phyloP scores from a whole-genome alignment of 23 tunicate species.

The Botrylloides violaceus region DNA sequence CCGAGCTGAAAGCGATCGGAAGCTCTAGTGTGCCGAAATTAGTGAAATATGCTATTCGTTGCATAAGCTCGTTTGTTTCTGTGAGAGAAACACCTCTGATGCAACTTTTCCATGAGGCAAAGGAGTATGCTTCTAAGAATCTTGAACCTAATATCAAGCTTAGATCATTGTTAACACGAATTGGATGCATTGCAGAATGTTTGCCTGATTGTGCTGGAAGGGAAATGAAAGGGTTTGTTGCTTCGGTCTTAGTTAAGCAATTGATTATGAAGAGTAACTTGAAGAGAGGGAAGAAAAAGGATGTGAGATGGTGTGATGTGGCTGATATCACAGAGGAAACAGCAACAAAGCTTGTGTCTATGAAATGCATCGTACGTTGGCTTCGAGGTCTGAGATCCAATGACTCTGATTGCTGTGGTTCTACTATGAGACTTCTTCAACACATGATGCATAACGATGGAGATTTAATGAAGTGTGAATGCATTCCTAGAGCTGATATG shows the following conservation, averaged over 20 bases:
- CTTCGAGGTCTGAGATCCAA: constrained; percentile 69
- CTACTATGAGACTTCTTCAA: constrained; percentile 64
- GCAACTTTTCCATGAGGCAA: constrained; percentile 80
- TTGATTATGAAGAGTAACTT: constrained; percentile 79
- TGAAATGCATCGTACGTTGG: constrained; percentile 96
- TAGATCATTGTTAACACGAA: constrained; percentile 45
- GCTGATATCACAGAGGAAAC: constrained; percentile 54
- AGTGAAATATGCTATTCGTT: constrained; percentile 66
- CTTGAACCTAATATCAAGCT: constrained; percentile 17
- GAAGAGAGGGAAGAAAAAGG: constrained; percentile 48
- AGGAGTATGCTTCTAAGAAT: constrained; percentile 37
- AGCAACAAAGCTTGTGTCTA: constrained; percentile 60
- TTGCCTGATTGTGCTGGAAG: constrained; percentile 56
- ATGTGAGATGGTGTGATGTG: constrained; percentile 66
- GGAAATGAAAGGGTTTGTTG: constrained; percentile 50
- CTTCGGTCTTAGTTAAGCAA: constrained; percentile 73
- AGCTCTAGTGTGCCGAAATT: constrained; percentile 58
- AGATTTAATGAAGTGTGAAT: constrained; percentile 79
- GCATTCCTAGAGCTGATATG: constrained; percentile 69
- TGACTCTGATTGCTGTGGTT: constrained; percentile 67
- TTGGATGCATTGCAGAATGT: constrained; percentile 83
- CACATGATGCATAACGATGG: constrained; percentile 94
- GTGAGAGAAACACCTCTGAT: constrained; percentile 53
- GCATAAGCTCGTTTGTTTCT: constrained; percentile 57
- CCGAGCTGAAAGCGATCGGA: constrained; percentile 62